phyloP scores from a whole-genome alignment of 1,140 invertebrate species.

The Lordiphosa clarofinis region DNA sequence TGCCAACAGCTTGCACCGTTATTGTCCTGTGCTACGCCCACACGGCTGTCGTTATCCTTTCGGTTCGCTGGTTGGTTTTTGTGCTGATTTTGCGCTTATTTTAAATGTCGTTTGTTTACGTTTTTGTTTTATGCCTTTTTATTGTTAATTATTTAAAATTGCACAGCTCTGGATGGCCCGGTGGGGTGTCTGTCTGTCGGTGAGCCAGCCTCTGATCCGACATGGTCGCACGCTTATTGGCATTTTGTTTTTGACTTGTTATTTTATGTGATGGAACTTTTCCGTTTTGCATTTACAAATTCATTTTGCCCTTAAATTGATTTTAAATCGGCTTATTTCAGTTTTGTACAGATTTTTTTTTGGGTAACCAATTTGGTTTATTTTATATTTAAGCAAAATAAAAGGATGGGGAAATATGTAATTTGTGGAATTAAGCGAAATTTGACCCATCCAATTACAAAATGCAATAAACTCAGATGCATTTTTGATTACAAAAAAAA shows the following conservation, averaged over 20 bases:
- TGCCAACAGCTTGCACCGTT: constrained; percentile 55
- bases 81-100: constrained; percentile 73
- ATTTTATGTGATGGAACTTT: constrained; percentile 18
- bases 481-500: too few species aligned
- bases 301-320: constrained; percentile 35
- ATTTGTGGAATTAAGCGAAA: too few species aligned
- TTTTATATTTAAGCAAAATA: too few species aligned
- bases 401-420: too few species aligned
- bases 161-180: constrained; percentile 31
- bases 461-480: too few species aligned
- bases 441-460: too few species aligned
- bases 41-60: constrained; percentile 45
- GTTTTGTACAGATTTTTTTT: background rate
- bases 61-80: constrained; percentile 66
- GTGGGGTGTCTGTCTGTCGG: constrained; percentile 26
- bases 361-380: too few species aligned
- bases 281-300: constrained; percentile 22
- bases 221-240: constrained; percentile 25
- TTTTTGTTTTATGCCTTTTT: constrained; percentile 44
- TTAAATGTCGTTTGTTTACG: constrained; percentile 58
- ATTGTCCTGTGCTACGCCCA: constrained; percentile 16
- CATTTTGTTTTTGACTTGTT: constrained; percentile 46
- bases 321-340: constrained; percentile 65
- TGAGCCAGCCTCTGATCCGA: background rate
- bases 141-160: constrained; percentile 64